Evolutionary conservation across 2,888 invertebrate species (phyloP), one percentile per base, ranked within the genome.

Genomic region (Ennomos erosarius): DNA sequence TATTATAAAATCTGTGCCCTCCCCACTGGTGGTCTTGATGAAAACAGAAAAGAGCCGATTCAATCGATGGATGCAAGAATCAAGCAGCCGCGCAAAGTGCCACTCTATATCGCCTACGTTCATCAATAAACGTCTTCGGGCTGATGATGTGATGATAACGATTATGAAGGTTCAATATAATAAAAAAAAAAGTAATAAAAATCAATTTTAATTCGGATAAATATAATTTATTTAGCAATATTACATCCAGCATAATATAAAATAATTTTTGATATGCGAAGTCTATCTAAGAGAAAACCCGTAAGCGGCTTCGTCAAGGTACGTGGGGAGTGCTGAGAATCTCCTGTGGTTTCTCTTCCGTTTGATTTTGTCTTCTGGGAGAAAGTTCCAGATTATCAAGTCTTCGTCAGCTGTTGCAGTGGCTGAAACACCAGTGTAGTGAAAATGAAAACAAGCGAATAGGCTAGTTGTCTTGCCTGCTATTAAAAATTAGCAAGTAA

Each of bases 341-440:
- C 69, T 75, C 61, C 71, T 82, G 36, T 66, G 62, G 8, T 54
- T 65, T 26, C 59, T 76, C 34, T 74, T 81, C 44, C 63, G 76
- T 35, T 75, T 80, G 8, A 69, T 71, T 12, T 78, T 76, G 39
- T 85, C 82, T 76, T 88, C 86, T 52, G 90, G 91, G 5, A 92
- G 82, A 39, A 92, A 93, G 68, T 91, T 92, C 90, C 90, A 92
- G 68, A 93, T 90, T 38, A 90, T 85, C 51, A 93, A 69, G 67
- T 92, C 92, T 69, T 93, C 92, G 39, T 81, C 89, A 10, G 76
- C 75, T 9, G 92, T 92, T 8, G 92, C 92, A 38, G 90, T 90
- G 1, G 92, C 92, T 92, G 68, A 6, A 76, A 26, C 26, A 26
- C 5, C 77, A 38, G n/a, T n/a, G n/a, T n/a, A n/a, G n/a, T n/a